Base-by-base conservation (phyloP, 2,113 vertebrate genomes). In the Turdus rufiventris region DNA sequence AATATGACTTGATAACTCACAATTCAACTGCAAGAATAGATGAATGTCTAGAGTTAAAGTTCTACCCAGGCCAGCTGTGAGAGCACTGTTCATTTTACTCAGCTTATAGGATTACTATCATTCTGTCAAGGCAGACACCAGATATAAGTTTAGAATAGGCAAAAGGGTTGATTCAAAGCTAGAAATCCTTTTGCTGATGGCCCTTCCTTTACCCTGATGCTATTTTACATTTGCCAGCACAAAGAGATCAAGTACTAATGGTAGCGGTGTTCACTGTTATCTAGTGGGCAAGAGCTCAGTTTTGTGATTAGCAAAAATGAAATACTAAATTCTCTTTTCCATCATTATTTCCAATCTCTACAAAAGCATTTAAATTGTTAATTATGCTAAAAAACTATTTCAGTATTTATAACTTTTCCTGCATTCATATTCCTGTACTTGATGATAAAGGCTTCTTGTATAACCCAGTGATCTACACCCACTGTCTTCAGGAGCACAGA, bases 401-500 rank as follows among this genome's bases (percentile, higher is more conserved):
- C 63, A 54, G 25, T 66, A 77, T 88, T 94, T 87, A 63, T 91
- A 93, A 83, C 75, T 60, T 92, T 47, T 50, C 28, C 51, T 87
- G 34, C 48, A 47, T 87, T 95, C 36, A 73, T 50, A 65, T 94
- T 89, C 65, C 50, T 48, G 26, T 58, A 68, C 10, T 61, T 47
- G 34, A 42, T 5, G 15, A 94, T 86, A 95, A 96, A 91, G 34
- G 38, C n/a, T 87, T 94, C 88, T 80, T 75, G 48, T 94, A 48
- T 68, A 95, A 80, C 70, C 1, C 5, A 3, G 19, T 88, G 87
- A 94, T 94, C 78, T 96, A 62, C 75, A 94, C 68, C 45, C 50
- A 92, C 40, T 68, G 57, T 90, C 70, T 94, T 96, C 58, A 85
- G 60, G 80, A 95, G 95, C 94, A 88, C 28, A 95, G 95, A 97